Conservation (phyloP, 1,140 invertebrate species). For the Aphaenogaster rudis region DNA sequence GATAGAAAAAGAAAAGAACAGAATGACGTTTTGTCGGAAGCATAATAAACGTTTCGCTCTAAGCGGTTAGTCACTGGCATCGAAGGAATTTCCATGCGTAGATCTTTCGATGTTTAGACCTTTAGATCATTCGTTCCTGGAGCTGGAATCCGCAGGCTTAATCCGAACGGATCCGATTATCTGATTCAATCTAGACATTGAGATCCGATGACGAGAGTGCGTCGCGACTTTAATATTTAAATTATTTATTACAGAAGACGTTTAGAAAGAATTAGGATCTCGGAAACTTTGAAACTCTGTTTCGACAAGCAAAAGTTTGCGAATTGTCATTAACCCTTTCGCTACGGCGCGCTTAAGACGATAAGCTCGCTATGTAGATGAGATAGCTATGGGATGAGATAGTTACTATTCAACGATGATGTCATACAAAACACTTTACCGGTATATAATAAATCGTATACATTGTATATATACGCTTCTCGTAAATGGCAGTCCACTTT, state of each 20-base stretch:
- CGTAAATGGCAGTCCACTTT: too few relatives aligned
- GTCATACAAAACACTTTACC: too few relatives aligned
- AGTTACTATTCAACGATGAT: too few relatives aligned
- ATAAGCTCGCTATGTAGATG: too few relatives aligned
- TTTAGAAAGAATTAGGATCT: background rate
- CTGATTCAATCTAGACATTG: background rate
- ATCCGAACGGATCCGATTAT: constrained; percentile 26
- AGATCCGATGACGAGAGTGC: background rate
- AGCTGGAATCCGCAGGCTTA: constrained; percentile 46
- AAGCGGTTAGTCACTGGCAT: constrained; percentile 72
- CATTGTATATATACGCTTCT: too few relatives aligned
- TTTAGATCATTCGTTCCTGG: constrained; percentile 51
- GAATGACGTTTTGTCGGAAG: constrained; percentile 41
- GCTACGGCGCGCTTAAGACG: too few relatives aligned
- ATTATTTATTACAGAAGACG: constrained; percentile 31
- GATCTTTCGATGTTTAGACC: constrained; percentile 44
- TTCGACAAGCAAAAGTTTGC: background rate
- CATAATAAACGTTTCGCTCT: constrained; percentile 66
- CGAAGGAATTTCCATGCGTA: constrained; percentile 73
- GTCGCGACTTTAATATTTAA: background rate
- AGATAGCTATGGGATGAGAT: too few relatives aligned
- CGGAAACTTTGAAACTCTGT: too few relatives aligned
- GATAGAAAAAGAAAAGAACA: constrained; percentile 31
- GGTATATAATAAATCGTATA: too few relatives aligned
- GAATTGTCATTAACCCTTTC: background rate